A percentile compares a stretch with the other conserved stretches of the same genome.
Conservation (phyloP, 2,797 vertebrate genomes). For the Pangasius sanitwongsei region DNA sequence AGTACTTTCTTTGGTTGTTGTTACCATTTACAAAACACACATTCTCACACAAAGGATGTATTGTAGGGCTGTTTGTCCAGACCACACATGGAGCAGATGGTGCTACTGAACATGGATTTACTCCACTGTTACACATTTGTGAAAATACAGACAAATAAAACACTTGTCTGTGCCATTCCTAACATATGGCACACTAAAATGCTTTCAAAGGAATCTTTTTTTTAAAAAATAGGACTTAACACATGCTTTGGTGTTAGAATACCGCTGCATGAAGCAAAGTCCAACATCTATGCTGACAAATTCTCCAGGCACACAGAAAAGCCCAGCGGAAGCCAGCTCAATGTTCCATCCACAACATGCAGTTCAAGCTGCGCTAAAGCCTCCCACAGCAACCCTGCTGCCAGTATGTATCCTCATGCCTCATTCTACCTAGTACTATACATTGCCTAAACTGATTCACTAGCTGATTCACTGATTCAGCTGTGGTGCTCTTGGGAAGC, state of each 20-base stretch:
- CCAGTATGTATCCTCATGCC: constrained; percentile 8
- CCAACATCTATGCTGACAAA: constrained; percentile 28
- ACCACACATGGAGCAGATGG: constrained; percentile 47
- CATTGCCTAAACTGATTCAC: constrained; percentile 14
- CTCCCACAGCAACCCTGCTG: constrained; percentile 40
- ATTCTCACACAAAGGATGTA: constrained; percentile 22
- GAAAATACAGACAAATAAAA: constrained; percentile 37
- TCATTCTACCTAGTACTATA: constrained; percentile 23
- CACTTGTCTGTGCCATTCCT: constrained; percentile 34
- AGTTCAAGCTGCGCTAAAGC: constrained; percentile 22
- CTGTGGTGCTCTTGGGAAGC: constrained; percentile 10
- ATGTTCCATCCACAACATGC: constrained; percentile 13
- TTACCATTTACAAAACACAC: constrained; percentile 28
- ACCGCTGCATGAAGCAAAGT: constrained; percentile 12
- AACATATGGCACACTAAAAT: constrained; percentile 38
- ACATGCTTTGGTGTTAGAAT: constrained; percentile 26
- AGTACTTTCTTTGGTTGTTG: not conserved
- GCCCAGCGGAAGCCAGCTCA: constrained; percentile 11
- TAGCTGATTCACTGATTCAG: not conserved
- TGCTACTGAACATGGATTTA: constrained; percentile 39
- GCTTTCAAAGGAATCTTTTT: constrained; percentile 18
- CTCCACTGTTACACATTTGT: constrained; percentile 25
- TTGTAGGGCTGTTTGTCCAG: constrained; percentile 15
- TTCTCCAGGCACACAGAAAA: constrained; percentile 21
- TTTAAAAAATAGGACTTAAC: not conserved